These are phyloP conservation scores for Erpetoichthys calabaricus DNA, from an alignment of 2,797 vertebrate genomes.

Conservation along the genomic window DNA sequence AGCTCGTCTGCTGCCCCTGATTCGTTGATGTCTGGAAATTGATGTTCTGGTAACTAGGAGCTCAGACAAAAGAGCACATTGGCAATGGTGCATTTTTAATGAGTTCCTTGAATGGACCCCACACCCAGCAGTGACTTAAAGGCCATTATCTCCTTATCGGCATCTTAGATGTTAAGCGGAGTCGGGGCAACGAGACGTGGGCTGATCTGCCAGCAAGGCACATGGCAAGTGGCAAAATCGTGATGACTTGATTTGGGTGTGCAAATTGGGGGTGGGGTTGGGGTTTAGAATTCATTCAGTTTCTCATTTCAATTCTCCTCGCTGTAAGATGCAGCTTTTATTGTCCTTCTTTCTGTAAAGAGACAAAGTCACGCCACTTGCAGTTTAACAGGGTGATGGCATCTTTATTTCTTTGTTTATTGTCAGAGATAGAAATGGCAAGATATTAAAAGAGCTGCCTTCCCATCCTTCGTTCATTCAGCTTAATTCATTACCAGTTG, in stretches of 20 bases:
- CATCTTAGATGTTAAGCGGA: conserved; percentile 28
- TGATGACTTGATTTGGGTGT: conserved; percentile 12
- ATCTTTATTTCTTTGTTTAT: too few relatives aligned
- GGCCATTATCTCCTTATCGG: conserved; percentile 33
- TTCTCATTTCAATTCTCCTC: too few relatives aligned
- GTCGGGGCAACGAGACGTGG: conserved; percentile 28
- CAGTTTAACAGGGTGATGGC: too few relatives aligned
- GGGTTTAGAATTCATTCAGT: too few relatives aligned
- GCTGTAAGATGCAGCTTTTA: too few relatives aligned
- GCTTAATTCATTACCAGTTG: too few relatives aligned
- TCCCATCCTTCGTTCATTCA: too few relatives aligned
- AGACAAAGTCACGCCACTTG: too few relatives aligned
- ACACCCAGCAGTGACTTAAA: conserved; percentile 32
- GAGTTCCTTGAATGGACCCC: conserved; percentile 34
- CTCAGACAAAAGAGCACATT: conserved; percentile 33
- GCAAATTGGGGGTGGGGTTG: neutral
- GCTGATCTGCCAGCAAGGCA: conserved; percentile 29
- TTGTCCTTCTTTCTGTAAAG: too few relatives aligned
- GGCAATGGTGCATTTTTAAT: conserved; percentile 38
- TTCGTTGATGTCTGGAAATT: conserved; percentile 36
- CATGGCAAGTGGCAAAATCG: conserved; percentile 29
- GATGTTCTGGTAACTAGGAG: conserved; percentile 33
- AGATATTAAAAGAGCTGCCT: too few relatives aligned
- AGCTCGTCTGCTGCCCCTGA: conserved; percentile 34
- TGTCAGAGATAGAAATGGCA: too few relatives aligned